Evolutionary conservation across 1,140 invertebrate genomes (phyloP).

Genomic region (Carposina sasakii): DNA sequence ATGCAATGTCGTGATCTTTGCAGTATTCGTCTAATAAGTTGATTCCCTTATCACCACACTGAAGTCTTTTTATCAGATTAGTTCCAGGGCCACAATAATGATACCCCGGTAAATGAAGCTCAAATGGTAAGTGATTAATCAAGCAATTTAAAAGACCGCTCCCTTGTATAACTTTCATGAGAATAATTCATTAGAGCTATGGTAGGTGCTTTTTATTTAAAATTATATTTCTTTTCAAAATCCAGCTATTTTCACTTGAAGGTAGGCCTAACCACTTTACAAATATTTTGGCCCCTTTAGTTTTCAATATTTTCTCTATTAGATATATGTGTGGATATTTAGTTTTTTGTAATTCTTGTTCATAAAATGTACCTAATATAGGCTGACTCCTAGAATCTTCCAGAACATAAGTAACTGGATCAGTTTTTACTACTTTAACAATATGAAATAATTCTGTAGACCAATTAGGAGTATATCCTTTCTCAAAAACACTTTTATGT

Average conservation of each 20-base stretch:
- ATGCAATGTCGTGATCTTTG: constrained; percentile 12
- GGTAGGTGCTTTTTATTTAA: constrained; percentile 40
- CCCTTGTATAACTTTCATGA: no score
- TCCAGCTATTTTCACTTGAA: constrained; percentile 36
- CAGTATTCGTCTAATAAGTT: constrained; percentile 22
- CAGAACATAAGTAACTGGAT: constrained; percentile 11
- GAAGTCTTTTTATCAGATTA: constrained; percentile 48
- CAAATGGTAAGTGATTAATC: no score
- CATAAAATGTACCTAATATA: background rate
- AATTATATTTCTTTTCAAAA: constrained; percentile 21
- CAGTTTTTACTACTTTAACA: background rate
- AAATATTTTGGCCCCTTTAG: constrained; percentile 34
- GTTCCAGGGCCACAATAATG: no score
- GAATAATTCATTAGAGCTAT: no score
- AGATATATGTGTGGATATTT: constrained; percentile 35
- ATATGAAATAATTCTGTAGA: no score
- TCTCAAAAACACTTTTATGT: no score
- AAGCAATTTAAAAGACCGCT: no score
- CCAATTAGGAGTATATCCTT: no score
- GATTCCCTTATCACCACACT: constrained; percentile 47
- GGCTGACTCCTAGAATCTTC: constrained; percentile 32
- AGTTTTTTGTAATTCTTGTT: background rate
- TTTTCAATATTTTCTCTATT: constrained; percentile 41
- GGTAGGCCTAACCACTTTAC: constrained; percentile 51
- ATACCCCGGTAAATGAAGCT: no score